These are phyloP conservation scores for Mactra quadrangularis DNA, from an alignment of 1,140 invertebrate species.

Conservation along the genomic window DNA sequence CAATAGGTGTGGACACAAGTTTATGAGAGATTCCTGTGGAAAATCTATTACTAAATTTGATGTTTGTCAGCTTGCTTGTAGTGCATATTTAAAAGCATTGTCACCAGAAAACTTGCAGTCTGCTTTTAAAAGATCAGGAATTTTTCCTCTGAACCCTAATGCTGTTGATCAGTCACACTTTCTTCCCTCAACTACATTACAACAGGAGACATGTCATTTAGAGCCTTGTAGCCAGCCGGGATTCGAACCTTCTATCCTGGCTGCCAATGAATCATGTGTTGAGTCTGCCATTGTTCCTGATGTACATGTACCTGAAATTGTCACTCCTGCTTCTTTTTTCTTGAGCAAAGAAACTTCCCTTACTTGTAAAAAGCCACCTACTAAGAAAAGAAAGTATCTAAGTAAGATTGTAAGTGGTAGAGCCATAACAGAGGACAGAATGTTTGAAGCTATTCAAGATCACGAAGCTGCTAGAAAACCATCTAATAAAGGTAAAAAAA, in stretches of 20 bases:
- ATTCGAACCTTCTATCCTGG: too few relatives aligned
- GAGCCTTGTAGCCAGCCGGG: too few relatives aligned
- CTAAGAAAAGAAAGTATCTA: conserved; percentile 30
- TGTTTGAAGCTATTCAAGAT: too few relatives aligned
- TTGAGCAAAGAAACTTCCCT: not conserved
- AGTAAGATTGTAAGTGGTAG: conserved; percentile 21
- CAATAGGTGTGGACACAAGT: too few relatives aligned
- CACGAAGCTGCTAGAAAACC: conserved; percentile 3
- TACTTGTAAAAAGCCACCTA: conserved; percentile 6
- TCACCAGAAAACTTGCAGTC: conserved; percentile 1
- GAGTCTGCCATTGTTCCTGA: not conserved
- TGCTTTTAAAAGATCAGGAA: not conserved
- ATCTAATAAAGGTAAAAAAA: conserved; percentile 19
- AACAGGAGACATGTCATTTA: too few relatives aligned
- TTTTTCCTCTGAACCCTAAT: too few relatives aligned
- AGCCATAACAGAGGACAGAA: conserved; percentile 21
- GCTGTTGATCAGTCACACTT: too few relatives aligned
- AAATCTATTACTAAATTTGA: too few relatives aligned
- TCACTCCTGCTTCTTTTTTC: not conserved
- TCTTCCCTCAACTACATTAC: too few relatives aligned
- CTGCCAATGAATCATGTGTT: not conserved
- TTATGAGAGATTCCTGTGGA: too few relatives aligned
- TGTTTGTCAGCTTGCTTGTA: too few relatives aligned
- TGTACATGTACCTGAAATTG: not conserved
- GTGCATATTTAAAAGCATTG: too few relatives aligned